Evolutionary conservation across 2,888 invertebrate genomes (phyloP).

Genomic region (Troides aeacus): DNA sequence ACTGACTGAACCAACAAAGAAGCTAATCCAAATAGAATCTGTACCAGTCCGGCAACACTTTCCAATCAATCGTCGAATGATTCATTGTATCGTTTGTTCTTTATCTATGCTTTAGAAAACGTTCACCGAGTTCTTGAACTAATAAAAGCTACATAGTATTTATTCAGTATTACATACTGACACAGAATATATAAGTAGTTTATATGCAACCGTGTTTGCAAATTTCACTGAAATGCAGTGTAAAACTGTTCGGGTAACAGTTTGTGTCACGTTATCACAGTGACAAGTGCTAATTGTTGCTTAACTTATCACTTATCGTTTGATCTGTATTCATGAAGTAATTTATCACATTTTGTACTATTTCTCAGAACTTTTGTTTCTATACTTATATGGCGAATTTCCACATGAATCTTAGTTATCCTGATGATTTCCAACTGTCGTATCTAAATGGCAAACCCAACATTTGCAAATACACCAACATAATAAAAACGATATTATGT

Average conservation of each 20-base stretch:
- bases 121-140: not conserved
- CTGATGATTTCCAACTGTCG: too few relatives aligned
- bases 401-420: too few relatives aligned
- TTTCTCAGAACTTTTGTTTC: too few relatives aligned
- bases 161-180: not conserved
- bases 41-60: not conserved
- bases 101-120: slow-evolving; percentile 2
- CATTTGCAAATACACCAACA: too few relatives aligned
- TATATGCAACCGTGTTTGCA: not conserved
- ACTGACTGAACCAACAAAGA: slow-evolving; percentile 1
- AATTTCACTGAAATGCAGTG: not conserved
- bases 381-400: too few relatives aligned
- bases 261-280: not conserved
- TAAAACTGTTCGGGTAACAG: not conserved
- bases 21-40: slow-evolving; percentile 11
- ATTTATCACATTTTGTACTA: too few relatives aligned
- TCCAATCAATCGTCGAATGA: slow-evolving; percentile 20
- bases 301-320: not conserved
- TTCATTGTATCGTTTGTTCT: slow-evolving; percentile 10
- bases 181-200: not conserved
- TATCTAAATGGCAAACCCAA: too few relatives aligned
- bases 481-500: too few relatives aligned
- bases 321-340: not conserved
- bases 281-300: not conserved
- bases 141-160: not conserved